Base-by-base conservation (phyloP, 2,888 invertebrate species). In the Meiosimyza decipiens region DNA sequence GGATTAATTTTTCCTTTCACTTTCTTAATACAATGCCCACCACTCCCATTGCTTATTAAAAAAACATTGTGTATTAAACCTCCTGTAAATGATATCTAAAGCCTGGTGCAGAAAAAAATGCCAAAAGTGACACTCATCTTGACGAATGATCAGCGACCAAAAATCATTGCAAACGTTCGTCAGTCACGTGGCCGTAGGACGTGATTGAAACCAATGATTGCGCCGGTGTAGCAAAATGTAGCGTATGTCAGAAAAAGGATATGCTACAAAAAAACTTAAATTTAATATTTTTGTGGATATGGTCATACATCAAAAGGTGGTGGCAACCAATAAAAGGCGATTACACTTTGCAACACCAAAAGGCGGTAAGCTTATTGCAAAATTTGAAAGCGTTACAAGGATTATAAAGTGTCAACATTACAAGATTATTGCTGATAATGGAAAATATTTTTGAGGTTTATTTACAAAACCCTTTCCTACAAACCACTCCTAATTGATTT, bases 61-160 rank as follows among this genome's bases (percentile, higher is more conserved):
- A 2, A 28, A 28, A 28, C 28, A 28, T 28, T 28, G 4, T n/a
- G 3, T 28, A 28, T n/a, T n/a, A 28, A 28, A 28, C 28, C 28
- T 28, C 28, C 28, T 28, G 28, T 40, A 40, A 40, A 40, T 40
- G 40, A 40, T 40, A 9, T 40, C 54, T 15, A 18, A n/a, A 15
- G 7, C 54, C 16, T 18, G n/a, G 12, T 9, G 18, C 7, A n/a
- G 13, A 22, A 12, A n/a, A 18, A 57, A 57, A 57, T 57, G 22
- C 18, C 57, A 18, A 54, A 28, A 78, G 65, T 77, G 78, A 78
- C 78, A 71, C 75, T 78, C 77, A 78, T 78, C 77, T 76, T 78
- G 78, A 78, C 76, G 78, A 77, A 78, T 78, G 77, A 78, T 75
- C 76, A 71, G 50, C 22, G 12, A 57, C 40, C 6, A 40, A 40